A percentile compares a stretch with the other conserved stretches of the same genome.
These are phyloP conservation scores for Hiodon alosoides DNA, from an alignment of 2,113 vertebrate species.

Conservation along the genomic window DNA sequence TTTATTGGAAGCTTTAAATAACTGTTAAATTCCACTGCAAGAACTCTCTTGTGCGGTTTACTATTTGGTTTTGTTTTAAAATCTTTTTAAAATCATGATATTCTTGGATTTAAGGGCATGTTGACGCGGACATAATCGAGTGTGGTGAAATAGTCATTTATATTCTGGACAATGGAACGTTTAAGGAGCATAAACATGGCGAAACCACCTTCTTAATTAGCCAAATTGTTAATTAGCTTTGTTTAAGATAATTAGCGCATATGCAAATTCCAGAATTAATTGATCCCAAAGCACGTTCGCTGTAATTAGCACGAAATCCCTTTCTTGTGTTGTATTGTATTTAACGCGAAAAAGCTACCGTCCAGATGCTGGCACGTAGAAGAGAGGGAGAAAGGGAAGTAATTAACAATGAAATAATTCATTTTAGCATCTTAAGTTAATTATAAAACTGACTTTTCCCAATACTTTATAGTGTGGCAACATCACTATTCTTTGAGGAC, in stretches of 20 bases:
- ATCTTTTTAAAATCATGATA: no score
- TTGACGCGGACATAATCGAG: background rate
- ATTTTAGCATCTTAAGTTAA: slow-evolving; percentile 58
- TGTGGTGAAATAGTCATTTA: background rate
- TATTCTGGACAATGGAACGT: background rate
- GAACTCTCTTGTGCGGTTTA: no score
- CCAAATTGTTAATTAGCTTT: slow-evolving; percentile 56
- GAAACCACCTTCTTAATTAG: slow-evolving; percentile 42
- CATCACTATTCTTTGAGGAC: slow-evolving; percentile 54
- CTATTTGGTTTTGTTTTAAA: no score
- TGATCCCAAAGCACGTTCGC: slow-evolving; percentile 52
- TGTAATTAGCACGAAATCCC: slow-evolving; percentile 62
- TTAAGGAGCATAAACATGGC: slow-evolving; percentile 19
- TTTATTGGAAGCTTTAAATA: no score
- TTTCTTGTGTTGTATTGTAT: slow-evolving; percentile 47
- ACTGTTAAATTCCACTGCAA: no score
- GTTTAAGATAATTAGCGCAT: slow-evolving; percentile 58
- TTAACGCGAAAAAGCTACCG: slow-evolving; percentile 37
- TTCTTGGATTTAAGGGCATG: background rate
- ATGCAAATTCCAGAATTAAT: slow-evolving; percentile 52
- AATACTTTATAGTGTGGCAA: slow-evolving; percentile 51
- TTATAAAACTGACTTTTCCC: slow-evolving; percentile 51
- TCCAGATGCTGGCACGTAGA: slow-evolving; percentile 40
- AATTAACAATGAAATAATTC: slow-evolving; percentile 56
- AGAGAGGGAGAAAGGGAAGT: slow-evolving; percentile 45